Evolutionary conservation across 2,888 invertebrate species (phyloP).

Genomic region (Chrysomela aeneicollis): DNA sequence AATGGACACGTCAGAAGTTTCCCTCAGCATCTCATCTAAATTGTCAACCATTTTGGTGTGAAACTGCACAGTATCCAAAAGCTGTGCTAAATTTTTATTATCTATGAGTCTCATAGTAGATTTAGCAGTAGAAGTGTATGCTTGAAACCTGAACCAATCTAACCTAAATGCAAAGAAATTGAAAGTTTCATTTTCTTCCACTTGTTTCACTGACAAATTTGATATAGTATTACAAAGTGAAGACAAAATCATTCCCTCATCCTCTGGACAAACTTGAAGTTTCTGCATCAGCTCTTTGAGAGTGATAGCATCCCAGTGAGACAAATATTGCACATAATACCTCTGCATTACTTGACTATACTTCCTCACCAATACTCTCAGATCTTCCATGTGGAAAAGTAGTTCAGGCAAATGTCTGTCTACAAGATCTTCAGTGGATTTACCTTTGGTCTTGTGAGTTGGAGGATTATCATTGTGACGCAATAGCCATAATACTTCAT

Average conservation of each 20-base stretch:
- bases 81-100: conserved; percentile 85
- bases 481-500: conserved; percentile 96
- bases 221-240: conserved; percentile 91
- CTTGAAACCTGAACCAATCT: conserved; percentile 98
- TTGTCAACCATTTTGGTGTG: conserved; percentile 99
- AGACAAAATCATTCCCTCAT: conserved; percentile 92
- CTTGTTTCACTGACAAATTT: conserved; percentile 89
- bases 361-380: conserved; percentile 92
- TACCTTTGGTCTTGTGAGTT: conserved; percentile 79
- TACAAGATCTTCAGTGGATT: conserved; percentile 90
- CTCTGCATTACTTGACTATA: conserved; percentile 83
- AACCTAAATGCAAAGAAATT: conserved; percentile 91
- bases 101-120: conserved; percentile 81
- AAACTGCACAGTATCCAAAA: conserved; percentile 95
- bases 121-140: conserved; percentile 88
- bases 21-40: conserved; percentile 94
- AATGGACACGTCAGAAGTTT: conserved; percentile 96
- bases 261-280: conserved; percentile 87
- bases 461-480: conserved; percentile 97
- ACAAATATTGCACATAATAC: conserved; percentile 96
- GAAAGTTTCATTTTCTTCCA: conserved; percentile 94
- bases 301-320: conserved; percentile 94
- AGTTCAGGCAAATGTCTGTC: conserved; percentile 97
- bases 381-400: conserved; percentile 97
- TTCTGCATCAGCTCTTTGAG: conserved; percentile 86